These are phyloP conservation scores for Euphonia xanthogaster DNA, from an alignment of 2,797 vertebrate genomes.

Conservation along the genomic window DNA sequence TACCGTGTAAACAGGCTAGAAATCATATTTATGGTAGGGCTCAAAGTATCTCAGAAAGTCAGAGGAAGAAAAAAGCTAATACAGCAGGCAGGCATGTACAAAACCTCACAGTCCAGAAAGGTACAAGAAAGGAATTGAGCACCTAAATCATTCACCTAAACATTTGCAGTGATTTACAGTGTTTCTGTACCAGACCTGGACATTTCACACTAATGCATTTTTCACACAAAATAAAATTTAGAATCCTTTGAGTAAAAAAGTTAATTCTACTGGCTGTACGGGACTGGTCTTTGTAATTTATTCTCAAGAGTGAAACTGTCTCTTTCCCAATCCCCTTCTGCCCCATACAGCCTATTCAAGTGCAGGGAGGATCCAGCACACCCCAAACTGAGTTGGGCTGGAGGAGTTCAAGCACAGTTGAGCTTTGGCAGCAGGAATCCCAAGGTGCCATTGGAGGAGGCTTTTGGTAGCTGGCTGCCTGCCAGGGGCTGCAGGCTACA, in stretches of 20 bases:
- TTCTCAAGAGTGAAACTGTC: background rate
- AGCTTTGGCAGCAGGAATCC: background rate
- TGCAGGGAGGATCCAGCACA: background rate
- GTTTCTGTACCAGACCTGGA: background rate
- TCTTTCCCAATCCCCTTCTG: background rate
- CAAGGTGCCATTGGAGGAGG: background rate
- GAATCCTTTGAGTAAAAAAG: background rate
- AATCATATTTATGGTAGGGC: background rate
- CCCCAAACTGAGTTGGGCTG: fast-evolving
- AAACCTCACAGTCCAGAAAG: background rate
- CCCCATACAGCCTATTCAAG: background rate
- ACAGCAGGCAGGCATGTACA: background rate
- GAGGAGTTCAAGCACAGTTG: background rate
- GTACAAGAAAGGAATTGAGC: background rate
- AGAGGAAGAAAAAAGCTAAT: background rate
- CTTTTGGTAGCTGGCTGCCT: background rate
- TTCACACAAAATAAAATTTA: background rate
- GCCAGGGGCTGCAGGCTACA: background rate
- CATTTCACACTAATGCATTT: background rate
- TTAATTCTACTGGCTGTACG: background rate
- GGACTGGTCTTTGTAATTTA: background rate
- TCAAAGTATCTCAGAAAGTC: background rate
- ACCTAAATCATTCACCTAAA: background rate
- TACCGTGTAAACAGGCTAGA: background rate
- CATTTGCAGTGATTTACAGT: background rate